Evolutionary conservation across 2,113 vertebrate species (phyloP).

Genomic region (Carassius auratus): DNA sequence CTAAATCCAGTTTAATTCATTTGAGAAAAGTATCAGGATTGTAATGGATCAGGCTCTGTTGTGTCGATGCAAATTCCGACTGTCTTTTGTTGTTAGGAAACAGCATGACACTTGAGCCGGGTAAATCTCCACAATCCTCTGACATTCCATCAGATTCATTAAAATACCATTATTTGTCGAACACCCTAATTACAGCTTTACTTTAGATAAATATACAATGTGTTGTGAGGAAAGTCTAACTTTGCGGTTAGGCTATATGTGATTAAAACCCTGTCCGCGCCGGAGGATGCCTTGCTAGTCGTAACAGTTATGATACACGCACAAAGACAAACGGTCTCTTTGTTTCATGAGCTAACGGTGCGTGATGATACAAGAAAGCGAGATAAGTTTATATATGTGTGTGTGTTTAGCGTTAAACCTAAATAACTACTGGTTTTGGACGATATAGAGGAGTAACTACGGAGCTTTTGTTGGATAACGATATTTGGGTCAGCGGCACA

Average conservation of each 20-base stretch:
- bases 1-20: background rate
- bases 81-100: constrained; percentile 30
- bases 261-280: background rate
- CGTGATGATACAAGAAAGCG: background rate
- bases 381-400: background rate
- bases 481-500: constrained; percentile 56
- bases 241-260: background rate
- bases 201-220: background rate
- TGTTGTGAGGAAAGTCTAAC: background rate
- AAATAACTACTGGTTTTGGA: background rate
- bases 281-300: too few species aligned
- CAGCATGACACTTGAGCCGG: background rate
- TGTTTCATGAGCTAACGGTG: background rate
- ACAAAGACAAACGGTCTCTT: constrained; percentile 44
- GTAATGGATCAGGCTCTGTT: background rate
- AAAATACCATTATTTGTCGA: background rate
- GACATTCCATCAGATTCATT: constrained; percentile 44
- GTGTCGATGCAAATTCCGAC: background rate
- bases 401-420: background rate
- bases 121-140: background rate
- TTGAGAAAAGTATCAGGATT: background rate
- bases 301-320: constrained; percentile 12
- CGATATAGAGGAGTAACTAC: background rate
- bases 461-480: constrained; percentile 19
- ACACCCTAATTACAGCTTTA: background rate